These are phyloP conservation scores for Jaculus jaculus DNA, from an alignment of 2,113 vertebrate genomes.

Conservation along the genomic window DNA sequence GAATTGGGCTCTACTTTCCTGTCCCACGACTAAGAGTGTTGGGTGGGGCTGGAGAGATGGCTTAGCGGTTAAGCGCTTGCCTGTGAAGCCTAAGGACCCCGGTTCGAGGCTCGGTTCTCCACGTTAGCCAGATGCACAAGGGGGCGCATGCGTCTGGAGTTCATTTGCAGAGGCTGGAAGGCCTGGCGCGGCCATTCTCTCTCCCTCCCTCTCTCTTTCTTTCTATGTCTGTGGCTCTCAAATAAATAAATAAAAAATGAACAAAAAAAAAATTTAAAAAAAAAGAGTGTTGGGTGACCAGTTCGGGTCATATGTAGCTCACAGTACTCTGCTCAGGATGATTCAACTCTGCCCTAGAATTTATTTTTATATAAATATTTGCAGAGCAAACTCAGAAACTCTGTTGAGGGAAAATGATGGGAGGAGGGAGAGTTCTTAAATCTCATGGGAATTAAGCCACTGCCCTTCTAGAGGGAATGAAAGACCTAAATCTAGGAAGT, in stretches of 20 bases:
- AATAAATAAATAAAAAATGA: too few relatives aligned
- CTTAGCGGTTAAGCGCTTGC: too few relatives aligned
- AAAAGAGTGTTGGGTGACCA: not conserved
- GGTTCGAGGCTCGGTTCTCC: too few relatives aligned
- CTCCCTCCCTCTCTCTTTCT: too few relatives aligned
- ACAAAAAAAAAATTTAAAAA: too few relatives aligned
- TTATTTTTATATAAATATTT: conserved; percentile 78
- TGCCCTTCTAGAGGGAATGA: not conserved
- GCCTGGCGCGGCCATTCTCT: too few relatives aligned
- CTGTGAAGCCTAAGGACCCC: too few relatives aligned
- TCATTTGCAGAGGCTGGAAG: too few relatives aligned
- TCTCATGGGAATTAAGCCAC: not conserved
- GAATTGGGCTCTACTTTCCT: not conserved
- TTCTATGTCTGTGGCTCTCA: too few relatives aligned
- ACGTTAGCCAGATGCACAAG: too few relatives aligned
- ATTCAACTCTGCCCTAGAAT: conserved; percentile 66
- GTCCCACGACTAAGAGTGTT: not conserved
- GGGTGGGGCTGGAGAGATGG: too few relatives aligned
- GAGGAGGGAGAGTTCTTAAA: not conserved
- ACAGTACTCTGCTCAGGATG: conserved; percentile 35
- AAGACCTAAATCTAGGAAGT: conserved; percentile 8
- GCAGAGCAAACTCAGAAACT: conserved; percentile 55
- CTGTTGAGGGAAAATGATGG: not conserved
- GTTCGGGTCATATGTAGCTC: conserved; percentile 34
- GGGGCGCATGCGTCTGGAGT: too few relatives aligned